Conservation (phyloP, 1,140 invertebrate genomes). For the Condylostylus longicornis region DNA sequence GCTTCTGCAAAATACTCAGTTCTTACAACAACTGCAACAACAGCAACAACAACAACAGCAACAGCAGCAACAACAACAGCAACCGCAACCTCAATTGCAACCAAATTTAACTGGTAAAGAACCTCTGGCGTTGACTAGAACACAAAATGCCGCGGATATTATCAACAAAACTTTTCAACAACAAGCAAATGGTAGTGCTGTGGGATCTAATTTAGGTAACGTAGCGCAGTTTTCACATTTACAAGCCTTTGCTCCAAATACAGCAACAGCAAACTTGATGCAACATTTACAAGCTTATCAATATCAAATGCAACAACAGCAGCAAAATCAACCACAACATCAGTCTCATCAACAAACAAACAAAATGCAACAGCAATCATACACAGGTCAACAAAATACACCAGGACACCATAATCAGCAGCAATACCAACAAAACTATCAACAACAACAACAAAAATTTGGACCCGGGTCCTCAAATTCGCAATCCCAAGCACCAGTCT, state of each 20-base stretch:
- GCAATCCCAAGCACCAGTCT: background rate
- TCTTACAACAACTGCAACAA: conserved; percentile 9
- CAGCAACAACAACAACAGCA: conserved; percentile 11
- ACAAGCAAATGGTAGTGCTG: conserved; percentile 9
- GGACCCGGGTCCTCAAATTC: background rate
- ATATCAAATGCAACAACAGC: conserved; percentile 12
- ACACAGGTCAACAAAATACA: background rate
- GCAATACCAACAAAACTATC: conserved; percentile 3
- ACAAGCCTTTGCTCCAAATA: conserved; percentile 8
- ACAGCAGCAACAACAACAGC: conserved; percentile 8
- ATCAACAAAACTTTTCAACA: conserved; percentile 12
- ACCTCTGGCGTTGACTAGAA: conserved; percentile 10
- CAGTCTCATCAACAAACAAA: background rate
- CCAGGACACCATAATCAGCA: background rate
- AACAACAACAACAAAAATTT: background rate
- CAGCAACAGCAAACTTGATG: conserved; percentile 5
- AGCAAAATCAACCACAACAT: conserved; percentile 3
- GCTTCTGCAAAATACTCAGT: background rate
- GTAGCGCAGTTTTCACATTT: conserved; percentile 8
- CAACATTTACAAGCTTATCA: conserved; percentile 11
- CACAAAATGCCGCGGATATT: conserved; percentile 7
- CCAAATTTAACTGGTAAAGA: conserved; percentile 3
- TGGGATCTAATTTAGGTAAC: conserved; percentile 1
- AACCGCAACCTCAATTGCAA: conserved; percentile 5
- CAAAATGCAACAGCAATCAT: background rate